A percentile compares a stretch with the other conserved stretches of the same genome.
Evolutionary conservation across 2,113 vertebrate species (phyloP).

Genomic region (Sterna hirundo): DNA sequence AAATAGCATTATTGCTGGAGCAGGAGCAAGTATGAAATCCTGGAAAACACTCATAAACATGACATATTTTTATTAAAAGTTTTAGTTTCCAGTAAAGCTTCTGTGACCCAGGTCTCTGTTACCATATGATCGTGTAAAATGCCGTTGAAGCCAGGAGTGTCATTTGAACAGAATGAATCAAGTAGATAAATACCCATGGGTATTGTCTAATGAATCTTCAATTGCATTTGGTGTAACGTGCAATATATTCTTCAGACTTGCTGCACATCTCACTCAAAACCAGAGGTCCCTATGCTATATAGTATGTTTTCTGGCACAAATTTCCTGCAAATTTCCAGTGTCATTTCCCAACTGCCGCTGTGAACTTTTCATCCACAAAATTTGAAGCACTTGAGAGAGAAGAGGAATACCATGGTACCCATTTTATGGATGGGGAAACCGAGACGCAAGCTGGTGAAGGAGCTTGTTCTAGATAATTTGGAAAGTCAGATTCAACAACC

Average conservation of each 20-base stretch:
- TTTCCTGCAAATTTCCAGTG: not conserved
- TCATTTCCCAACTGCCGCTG: not conserved
- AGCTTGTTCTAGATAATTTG: not conserved
- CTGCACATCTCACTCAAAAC: not conserved
- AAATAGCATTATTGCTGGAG: not conserved
- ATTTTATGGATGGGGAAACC: not conserved
- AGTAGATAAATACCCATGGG: not conserved
- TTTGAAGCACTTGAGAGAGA: not conserved
- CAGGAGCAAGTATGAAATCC: not conserved
- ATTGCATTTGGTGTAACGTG: not conserved
- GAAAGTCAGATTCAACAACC: not conserved
- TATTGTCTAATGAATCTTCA: not conserved
- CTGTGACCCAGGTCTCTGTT: not conserved
- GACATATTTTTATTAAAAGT: not conserved
- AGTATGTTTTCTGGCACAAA: not conserved
- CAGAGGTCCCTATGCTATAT: not conserved
- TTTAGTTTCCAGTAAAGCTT: slow-evolving; percentile 1
- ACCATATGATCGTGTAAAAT: not conserved
- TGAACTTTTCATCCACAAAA: not conserved
- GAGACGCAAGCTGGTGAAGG: not conserved
- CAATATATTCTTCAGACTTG: not conserved
- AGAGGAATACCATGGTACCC: not conserved
- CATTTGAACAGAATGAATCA: not conserved
- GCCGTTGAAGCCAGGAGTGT: not conserved
- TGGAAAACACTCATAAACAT: not conserved